phyloP scores from a whole-genome alignment of 2,797 vertebrate species.

The Mus spretus region DNA sequence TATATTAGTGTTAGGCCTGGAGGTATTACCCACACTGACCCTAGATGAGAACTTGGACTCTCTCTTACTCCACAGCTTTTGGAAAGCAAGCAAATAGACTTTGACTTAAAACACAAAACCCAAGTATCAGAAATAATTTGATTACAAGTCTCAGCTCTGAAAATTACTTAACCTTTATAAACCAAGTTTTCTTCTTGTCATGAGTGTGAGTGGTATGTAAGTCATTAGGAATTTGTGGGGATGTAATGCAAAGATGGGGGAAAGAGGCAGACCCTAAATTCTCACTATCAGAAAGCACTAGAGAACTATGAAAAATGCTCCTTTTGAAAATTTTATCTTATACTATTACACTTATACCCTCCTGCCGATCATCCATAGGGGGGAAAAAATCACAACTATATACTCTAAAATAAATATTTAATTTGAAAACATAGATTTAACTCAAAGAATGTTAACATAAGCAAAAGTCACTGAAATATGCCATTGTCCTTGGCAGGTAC shows the following conservation, averaged over 20 bases:
- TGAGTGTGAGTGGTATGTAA: constrained; percentile 37
- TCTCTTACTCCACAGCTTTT: not conserved
- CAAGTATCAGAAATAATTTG: constrained; percentile 13
- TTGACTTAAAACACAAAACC: not conserved
- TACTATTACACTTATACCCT: not conserved
- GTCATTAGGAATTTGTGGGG: constrained; percentile 60
- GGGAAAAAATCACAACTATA: constrained; percentile 23
- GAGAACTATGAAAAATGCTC: constrained; percentile 28
- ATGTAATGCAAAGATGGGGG: constrained; percentile 21
- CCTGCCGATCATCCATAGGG: not conserved
- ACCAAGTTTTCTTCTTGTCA: constrained; percentile 34
- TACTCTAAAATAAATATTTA: constrained; percentile 4
- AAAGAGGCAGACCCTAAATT: constrained; percentile 38
- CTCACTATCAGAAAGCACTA: constrained; percentile 26
- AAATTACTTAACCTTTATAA: constrained; percentile 64
- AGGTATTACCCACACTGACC: not conserved
- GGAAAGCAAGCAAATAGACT: constrained; percentile 4
- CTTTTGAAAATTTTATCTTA: constrained; percentile 28
- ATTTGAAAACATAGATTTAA: constrained; percentile 57
- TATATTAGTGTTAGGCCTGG: not conserved
- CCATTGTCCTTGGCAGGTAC: not conserved
- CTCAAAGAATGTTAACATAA: constrained; percentile 31
- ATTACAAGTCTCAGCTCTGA: constrained; percentile 44
- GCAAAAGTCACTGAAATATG: constrained; percentile 26
- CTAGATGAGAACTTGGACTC: not conserved